phyloP scores from a whole-genome alignment of 2,888 invertebrate species.

The Timema cristinae region DNA sequence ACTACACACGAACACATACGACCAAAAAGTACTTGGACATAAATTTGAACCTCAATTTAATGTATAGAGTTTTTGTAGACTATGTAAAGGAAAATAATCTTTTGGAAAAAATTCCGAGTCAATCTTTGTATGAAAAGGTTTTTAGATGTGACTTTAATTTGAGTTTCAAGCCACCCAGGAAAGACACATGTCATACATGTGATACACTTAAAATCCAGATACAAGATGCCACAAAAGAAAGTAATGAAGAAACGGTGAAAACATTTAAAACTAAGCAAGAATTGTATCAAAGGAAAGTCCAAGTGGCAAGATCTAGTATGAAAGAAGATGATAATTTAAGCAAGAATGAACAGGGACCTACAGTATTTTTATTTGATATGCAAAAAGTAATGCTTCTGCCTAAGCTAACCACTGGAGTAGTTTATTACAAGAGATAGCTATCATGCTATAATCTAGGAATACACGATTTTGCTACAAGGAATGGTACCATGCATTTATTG shows the following conservation, averaged over 20 bases:
- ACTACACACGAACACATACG: not conserved
- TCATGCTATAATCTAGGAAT: not conserved
- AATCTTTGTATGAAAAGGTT: not conserved
- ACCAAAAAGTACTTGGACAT: not conserved
- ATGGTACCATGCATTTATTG: not conserved
- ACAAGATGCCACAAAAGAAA: not conserved
- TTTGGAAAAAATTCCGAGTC: not conserved
- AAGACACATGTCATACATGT: constrained; percentile 9
- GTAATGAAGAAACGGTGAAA: not conserved
- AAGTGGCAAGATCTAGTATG: no score
- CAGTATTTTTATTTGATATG: constrained; percentile 11
- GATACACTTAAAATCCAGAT: constrained; percentile 7
- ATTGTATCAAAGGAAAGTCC: no score
- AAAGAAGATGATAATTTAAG: not conserved
- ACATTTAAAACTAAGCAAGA: not conserved
- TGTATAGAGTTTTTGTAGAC: constrained; percentile 2
- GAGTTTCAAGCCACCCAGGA: constrained; percentile 10
- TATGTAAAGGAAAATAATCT: not conserved
- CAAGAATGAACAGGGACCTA: not conserved
- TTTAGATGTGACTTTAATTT: constrained; percentile 11
- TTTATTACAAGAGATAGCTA: constrained; percentile 7
- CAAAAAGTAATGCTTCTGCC: constrained; percentile 12
- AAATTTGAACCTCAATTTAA: constrained; percentile 5
- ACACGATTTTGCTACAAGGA: not conserved
- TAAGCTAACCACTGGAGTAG: constrained; percentile 1